These are phyloP conservation scores for Eristalinus sepulchralis DNA, from an alignment of 2,888 invertebrate genomes.

Conservation along the genomic window DNA sequence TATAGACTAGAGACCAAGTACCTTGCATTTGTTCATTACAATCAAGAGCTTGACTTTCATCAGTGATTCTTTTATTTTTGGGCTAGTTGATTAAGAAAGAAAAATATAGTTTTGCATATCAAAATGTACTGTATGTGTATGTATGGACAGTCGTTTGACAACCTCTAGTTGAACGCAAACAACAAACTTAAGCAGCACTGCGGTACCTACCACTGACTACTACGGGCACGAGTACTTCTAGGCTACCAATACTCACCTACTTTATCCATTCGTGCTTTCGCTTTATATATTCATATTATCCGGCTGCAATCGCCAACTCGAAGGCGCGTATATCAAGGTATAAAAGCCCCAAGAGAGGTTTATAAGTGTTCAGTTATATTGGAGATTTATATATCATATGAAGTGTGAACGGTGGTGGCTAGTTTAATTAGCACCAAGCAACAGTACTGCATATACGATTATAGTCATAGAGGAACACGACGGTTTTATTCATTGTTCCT, in stretches of 20 bases:
- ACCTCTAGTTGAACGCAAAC: constrained; percentile 35
- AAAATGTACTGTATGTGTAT: neutral
- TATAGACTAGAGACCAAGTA: neutral
- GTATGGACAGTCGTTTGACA: constrained; percentile 45
- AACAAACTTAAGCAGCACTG: constrained; percentile 19
- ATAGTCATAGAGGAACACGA: constrained; percentile 35
- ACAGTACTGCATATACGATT: constrained; percentile 25
- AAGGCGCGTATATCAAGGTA: constrained; percentile 73
- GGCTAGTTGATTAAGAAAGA: neutral
- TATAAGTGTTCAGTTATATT: constrained; percentile 77
- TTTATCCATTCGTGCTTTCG: constrained; percentile 51
- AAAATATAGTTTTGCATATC: neutral
- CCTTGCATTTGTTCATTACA: neutral
- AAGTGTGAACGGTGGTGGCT: constrained; percentile 64
- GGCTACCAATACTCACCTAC: constrained; percentile 60
- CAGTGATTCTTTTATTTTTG: neutral
- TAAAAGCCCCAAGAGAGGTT: constrained; percentile 77
- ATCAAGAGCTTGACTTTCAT: neutral
- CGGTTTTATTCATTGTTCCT: constrained; percentile 29
- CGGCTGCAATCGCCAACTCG: constrained; percentile 56
- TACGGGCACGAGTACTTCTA: constrained; percentile 52
- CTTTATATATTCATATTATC: constrained; percentile 61
- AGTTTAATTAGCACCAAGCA: constrained; percentile 51
- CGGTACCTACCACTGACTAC: constrained; percentile 16
- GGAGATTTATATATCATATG: constrained; percentile 73